Evolutionary conservation across 2,113 vertebrate species (phyloP).

Genomic region (Pelecanoides urinatrix): DNA sequence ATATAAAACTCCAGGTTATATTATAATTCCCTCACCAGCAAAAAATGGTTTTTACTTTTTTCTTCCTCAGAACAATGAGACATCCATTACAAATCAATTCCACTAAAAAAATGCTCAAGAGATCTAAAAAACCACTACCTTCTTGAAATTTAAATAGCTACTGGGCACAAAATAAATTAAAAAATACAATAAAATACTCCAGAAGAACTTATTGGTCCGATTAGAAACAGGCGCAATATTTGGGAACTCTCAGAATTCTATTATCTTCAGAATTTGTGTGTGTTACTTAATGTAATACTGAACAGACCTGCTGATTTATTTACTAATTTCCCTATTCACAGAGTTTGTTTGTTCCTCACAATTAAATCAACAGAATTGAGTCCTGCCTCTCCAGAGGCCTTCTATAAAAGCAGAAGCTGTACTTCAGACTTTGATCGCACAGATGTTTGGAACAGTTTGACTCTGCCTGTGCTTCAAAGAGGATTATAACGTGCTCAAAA

Average conservation of each 20-base stretch:
- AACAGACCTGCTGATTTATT: not conserved
- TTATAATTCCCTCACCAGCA: not conserved
- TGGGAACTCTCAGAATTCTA: not conserved
- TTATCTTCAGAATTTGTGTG: not conserved
- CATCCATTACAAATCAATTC: not conserved
- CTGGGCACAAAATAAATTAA: not conserved
- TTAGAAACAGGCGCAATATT: not conserved
- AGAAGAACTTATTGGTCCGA: not conserved
- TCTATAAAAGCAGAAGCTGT: not conserved
- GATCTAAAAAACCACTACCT: not conserved
- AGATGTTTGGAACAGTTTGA: slow-evolving; percentile 20
- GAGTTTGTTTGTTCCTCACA: not conserved
- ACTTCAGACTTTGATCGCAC: not conserved
- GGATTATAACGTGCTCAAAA: slow-evolving; percentile 75
- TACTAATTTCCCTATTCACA: not conserved
- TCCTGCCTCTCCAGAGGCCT: slow-evolving; percentile 10
- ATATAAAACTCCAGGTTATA: not conserved
- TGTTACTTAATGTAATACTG: not conserved
- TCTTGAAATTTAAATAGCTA: not conserved
- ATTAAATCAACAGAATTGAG: not conserved
- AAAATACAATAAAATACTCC: not conserved
- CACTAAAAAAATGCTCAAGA: not conserved
- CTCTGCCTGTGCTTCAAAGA: slow-evolving; percentile 12
- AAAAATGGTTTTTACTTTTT: not conserved
- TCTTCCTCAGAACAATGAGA: not conserved